Conservation (phyloP, 2,888 invertebrate genomes). For the Eupsilia transversa region DNA sequence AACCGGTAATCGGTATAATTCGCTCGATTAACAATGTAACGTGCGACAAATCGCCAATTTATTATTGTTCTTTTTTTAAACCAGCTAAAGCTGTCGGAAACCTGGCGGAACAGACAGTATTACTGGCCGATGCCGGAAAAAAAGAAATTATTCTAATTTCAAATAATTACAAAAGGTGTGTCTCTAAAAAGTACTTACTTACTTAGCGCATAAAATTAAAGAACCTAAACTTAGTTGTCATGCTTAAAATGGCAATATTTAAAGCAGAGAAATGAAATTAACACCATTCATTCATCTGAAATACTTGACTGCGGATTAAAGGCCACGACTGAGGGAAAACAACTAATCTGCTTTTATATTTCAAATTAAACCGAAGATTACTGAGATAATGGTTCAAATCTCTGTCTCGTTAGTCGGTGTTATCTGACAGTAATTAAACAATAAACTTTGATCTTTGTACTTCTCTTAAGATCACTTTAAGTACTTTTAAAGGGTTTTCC, state of each 20-base stretch:
- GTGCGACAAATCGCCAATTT: constrained; percentile 17
- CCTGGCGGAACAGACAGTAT: neutral
- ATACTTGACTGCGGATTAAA: constrained; percentile 23
- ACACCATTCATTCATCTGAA: constrained; percentile 22
- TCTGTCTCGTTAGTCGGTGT: constrained; percentile 54
- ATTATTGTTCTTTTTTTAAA: constrained; percentile 29
- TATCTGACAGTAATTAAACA: constrained; percentile 62
- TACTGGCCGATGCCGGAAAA: neutral
- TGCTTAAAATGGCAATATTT: neutral
- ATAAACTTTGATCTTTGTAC: constrained; percentile 62
- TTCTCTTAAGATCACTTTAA: constrained; percentile 31
- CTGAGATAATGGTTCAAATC: constrained; percentile 53
- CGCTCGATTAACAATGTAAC: constrained; percentile 38
- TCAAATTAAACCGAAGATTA: constrained; percentile 60
- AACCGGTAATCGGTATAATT: constrained; percentile 45
- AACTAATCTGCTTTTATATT: constrained; percentile 47
- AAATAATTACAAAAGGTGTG: neutral
- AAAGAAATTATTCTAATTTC: neutral
- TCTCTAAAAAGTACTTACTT: neutral
- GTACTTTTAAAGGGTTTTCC: constrained; percentile 27
- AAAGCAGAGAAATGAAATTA: constrained; percentile 13
- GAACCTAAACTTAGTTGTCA: neutral
- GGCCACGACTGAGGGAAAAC: constrained; percentile 15
- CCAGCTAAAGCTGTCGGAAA: constrained; percentile 2
- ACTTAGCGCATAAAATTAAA: neutral